Base-by-base conservation (phyloP, 2,113 vertebrate genomes). In the Leptocoma aspasia region DNA sequence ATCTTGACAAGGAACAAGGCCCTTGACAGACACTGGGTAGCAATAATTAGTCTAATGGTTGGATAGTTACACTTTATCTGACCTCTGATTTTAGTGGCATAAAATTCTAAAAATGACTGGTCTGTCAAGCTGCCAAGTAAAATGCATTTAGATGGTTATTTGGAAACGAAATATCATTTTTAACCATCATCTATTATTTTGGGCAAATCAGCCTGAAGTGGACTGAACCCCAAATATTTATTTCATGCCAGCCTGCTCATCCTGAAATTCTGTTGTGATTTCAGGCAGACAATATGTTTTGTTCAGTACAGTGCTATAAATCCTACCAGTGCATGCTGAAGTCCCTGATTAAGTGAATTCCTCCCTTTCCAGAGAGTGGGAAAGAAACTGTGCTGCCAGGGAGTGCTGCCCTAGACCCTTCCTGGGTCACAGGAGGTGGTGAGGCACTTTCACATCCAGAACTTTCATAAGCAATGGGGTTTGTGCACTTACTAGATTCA, bases 41-140 rank as follows among this genome's bases (percentile, higher is more conserved):
- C 60, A 89, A 78, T 84, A 94, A 94, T 93, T 83, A 96, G 39
- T 54, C n/a, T 83, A 35, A 86, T 68, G 52, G 93, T 96, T 82
- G 41, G n/a, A 79, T 50, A 89, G 76, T 82, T 89, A 61, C 61
- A 86, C 88, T 96, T 86, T 13, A 56, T n/a, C 53, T 3, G 22
- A 89, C 82, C 88, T 90, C 79, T 84, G 65, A 71, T 92, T 94
- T 93, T 86, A 94, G 72, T 53, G 49, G 47, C 69, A 60, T 75
- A 57, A 83, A 93, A 86, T 31, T 60, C 37, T 63, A 81, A 89
- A 77, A 90, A 42, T 20, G 6, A 59, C 75, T 41, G 3, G 18
- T 73, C 71, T 86, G 85, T 66, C 75, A 71, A 71, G 76, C 31
- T 81, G 85, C 90, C 75, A 95, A 94, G 37, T n/a, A 20, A 61